phyloP scores from a whole-genome alignment of 2,797 vertebrate species.

The Lithobates pipiens region DNA sequence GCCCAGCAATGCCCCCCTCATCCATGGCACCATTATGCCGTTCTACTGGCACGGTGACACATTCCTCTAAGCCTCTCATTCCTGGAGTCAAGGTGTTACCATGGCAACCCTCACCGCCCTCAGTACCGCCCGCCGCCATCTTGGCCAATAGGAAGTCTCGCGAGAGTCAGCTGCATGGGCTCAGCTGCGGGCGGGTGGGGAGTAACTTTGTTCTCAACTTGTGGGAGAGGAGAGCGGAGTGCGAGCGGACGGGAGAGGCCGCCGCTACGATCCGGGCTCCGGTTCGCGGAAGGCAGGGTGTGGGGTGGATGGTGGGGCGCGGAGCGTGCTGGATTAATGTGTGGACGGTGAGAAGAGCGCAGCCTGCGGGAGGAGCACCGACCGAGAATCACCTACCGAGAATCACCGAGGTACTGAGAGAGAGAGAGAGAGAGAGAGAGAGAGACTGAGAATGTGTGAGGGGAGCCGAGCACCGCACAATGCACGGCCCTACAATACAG shows the following conservation, averaged over 20 bases:
- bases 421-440: background rate
- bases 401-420: background rate
- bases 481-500: background rate
- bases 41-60: too few species aligned
- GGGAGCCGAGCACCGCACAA: background rate
- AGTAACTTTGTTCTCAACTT: conserved; percentile 58
- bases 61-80: background rate
- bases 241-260: background rate
- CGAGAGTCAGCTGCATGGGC: conserved; percentile 44
- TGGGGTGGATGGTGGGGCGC: background rate
- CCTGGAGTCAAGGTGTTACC: conserved; percentile 5
- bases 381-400: background rate
- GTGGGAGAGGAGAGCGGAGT: conserved; percentile 13
- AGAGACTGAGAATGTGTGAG: background rate
- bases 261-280: background rate
- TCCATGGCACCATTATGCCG: too few species aligned
- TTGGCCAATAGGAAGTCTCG: conserved; percentile 49
- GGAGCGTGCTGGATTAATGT: conserved; percentile 12
- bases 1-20: too few species aligned
- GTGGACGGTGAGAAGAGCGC: conserved; percentile 32
- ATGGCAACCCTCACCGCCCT: conserved; percentile 46
- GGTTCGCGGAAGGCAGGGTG: background rate
- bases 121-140: conserved; percentile 34
- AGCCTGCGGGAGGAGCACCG: conserved; percentile 41
- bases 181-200: conserved; percentile 42